Evolutionary conservation across 2,888 invertebrate species (phyloP).

Genomic region (Ectropis crepuscularia): DNA sequence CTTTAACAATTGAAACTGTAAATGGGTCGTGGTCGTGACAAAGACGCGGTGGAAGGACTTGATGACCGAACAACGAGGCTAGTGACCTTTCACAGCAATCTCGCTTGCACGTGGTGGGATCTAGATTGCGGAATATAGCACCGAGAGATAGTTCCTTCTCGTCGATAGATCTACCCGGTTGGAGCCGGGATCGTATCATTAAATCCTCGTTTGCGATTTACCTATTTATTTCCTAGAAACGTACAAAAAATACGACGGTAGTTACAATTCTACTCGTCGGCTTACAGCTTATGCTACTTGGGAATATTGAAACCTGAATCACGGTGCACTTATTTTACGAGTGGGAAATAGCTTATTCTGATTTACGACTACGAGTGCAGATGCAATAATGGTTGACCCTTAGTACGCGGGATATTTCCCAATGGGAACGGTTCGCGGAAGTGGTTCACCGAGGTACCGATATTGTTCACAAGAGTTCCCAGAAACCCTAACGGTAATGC

Average conservation of each 20-base stretch:
- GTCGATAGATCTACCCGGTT: constrained; percentile 11
- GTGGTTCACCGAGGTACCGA: constrained; percentile 55
- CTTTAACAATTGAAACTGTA: constrained; percentile 72
- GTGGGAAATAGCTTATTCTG: constrained; percentile 27
- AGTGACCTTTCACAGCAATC: constrained; percentile 72
- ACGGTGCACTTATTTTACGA: constrained; percentile 26
- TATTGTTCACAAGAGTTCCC: constrained; percentile 70
- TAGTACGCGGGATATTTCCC: constrained; percentile 45
- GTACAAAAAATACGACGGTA: not conserved
- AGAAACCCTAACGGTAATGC: constrained; percentile 76
- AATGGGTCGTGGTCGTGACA: constrained; percentile 81
- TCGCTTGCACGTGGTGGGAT: constrained; percentile 62
- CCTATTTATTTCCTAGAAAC: constrained; percentile 4
- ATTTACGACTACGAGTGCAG: constrained; percentile 27
- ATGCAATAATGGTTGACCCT: constrained; percentile 37
- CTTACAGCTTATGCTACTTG: constrained; percentile 6
- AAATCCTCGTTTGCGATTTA: constrained; percentile 26
- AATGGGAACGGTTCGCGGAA: constrained; percentile 57
- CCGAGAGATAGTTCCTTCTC: constrained; percentile 21
- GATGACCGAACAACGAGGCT: constrained; percentile 71
- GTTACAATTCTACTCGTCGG: not conserved
- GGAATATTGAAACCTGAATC: constrained; percentile 30
- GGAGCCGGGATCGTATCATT: constrained; percentile 18
- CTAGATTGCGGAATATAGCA: constrained; percentile 52
- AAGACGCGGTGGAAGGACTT: constrained; percentile 69